Evolutionary conservation across 2,113 vertebrate species (phyloP), one percentile per base, ranked within the genome.

Genomic region (Ceyx margarethae): DNA sequence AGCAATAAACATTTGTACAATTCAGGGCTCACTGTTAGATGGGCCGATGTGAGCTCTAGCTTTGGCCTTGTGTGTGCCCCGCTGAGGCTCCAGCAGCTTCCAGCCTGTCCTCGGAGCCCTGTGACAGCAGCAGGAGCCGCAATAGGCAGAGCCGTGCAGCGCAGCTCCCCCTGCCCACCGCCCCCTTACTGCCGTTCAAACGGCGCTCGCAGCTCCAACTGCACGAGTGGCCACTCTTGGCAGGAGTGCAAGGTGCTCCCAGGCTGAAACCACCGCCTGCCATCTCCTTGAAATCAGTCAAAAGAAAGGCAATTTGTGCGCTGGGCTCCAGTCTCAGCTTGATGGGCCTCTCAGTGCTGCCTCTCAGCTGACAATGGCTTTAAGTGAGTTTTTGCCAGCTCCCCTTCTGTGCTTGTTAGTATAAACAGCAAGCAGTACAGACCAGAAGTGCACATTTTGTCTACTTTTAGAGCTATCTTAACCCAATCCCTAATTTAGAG

Each of bases 401-500:
- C 62, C 33, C 37, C 29, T 85, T 11, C 16, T 19, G 1, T 50
- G 26, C 0, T 0, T 9, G 43, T 43, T 42, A 67, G 31, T 37
- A 33, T 16, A 84, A 91, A 57, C 43, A 69, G n/a, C 11, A 71
- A 61, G 13, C 12, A n/a, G 12, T 12, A 28, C 28, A 40, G 22
- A 43, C 2, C 7, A 0, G 11, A 60, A 83, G 15, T 9, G 15
- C 15, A 45, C 3, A 2, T 83, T 67, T 74, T 54, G 13, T 43
- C 29, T 56, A 1, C 2, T 3, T 77, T 69, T 42, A 21, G 14
- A 15, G 33, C 5, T 25, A 26, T 19, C 4, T 5, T 33, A 62
- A 54, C 5, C 4, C 11, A 29, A 19, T 71, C 9, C 6, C 9
- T 35, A 29, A 85, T 22, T 13, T 37, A 37, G 37, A 58, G n/a